phyloP scores from a whole-genome alignment of 2,888 invertebrate genomes.

The Brachypalpus laphriformis region DNA sequence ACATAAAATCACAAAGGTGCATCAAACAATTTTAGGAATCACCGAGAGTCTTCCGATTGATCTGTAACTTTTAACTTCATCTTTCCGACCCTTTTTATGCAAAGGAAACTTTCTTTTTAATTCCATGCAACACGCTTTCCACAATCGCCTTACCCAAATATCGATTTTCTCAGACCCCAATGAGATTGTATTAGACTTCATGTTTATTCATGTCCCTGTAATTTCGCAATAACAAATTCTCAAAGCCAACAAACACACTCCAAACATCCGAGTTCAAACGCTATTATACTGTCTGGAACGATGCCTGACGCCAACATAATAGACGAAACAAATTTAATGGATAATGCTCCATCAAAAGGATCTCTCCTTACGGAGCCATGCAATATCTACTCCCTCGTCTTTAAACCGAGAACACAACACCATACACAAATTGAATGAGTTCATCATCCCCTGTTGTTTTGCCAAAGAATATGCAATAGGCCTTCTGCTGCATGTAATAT shows the following conservation, averaged over 20 bases:
- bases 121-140: neutral
- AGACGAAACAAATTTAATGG: slow-evolving; percentile 21
- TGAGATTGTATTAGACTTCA: neutral
- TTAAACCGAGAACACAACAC: neutral
- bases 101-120: neutral
- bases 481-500: slow-evolving; percentile 24
- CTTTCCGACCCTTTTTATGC: no score
- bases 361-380: slow-evolving; percentile 6
- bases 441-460: slow-evolving; percentile 58
- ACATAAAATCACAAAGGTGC: no score
- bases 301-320: slow-evolving; percentile 44
- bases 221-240: neutral
- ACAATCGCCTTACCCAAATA: neutral
- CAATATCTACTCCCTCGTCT: neutral
- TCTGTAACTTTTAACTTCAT: no score
- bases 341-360: slow-evolving; percentile 37
- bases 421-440: slow-evolving; percentile 42
- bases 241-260: neutral
- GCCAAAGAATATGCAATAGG: slow-evolving; percentile 40
- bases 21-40: no score
- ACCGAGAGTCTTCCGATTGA: neutral
- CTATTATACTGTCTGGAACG: slow-evolving; percentile 32
- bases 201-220: neutral
- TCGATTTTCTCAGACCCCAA: slow-evolving; percentile 3
- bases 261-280: neutral